phyloP scores from a whole-genome alignment of 2,113 vertebrate genomes.

The Castor canadensis region DNA sequence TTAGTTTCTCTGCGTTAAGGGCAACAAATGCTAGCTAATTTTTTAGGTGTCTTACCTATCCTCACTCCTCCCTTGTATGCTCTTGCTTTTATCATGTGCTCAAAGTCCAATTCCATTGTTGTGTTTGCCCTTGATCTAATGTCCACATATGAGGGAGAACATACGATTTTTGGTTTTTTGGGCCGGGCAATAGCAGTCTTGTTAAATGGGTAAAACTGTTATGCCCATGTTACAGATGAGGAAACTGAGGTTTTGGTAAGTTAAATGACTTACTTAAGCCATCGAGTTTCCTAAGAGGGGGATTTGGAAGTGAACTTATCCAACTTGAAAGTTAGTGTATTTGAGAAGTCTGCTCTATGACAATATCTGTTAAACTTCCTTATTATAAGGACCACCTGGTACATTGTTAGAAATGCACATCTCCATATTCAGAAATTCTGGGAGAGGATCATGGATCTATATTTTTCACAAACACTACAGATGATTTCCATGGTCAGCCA shows the following conservation, averaged over 20 bases:
- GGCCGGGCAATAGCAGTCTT: no score
- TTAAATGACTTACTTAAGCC: background rate
- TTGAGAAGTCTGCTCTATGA: background rate
- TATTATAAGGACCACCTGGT: background rate
- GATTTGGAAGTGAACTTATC: background rate
- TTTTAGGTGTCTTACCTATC: no score
- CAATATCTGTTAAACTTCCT: background rate
- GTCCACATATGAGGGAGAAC: no score
- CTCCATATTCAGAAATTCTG: background rate
- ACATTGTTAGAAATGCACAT: background rate
- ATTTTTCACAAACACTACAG: background rate
- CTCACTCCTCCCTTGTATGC: no score
- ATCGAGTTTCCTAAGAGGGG: background rate
- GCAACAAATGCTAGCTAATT: no score
- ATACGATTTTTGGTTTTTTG: no score
- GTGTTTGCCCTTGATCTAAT: no score
- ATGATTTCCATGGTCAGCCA: background rate
- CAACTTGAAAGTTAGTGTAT: background rate
- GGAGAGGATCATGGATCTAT: background rate
- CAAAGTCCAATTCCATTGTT: no score
- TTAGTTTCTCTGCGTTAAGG: no score
- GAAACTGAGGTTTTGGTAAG: background rate
- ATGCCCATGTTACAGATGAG: background rate
- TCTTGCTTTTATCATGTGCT: no score
- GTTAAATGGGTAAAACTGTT: background rate